Conservation (phyloP, 2,888 invertebrate genomes). For the Drosophila tripunctata region DNA sequence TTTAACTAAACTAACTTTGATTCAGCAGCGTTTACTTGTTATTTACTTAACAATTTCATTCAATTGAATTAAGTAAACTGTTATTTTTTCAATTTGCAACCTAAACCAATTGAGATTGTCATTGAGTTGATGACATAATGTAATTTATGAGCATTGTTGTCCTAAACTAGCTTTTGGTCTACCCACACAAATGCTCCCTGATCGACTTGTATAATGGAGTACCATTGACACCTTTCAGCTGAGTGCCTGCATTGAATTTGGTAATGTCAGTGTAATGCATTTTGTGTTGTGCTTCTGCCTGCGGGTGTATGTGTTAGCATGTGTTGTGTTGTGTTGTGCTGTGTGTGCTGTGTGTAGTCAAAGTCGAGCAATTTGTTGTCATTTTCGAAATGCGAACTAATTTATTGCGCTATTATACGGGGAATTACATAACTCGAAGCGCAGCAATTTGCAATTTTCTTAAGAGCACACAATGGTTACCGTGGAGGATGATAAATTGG, state of each 20-base stretch:
- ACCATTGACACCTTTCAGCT: conserved; percentile 53
- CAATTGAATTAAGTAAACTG: conserved; percentile 3
- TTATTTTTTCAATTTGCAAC: conserved; percentile 3
- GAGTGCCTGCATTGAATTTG: conserved; percentile 36
- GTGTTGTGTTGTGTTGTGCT: no score
- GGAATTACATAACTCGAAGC: conserved; percentile 75
- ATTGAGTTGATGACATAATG: conserved; percentile 4
- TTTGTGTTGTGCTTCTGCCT: conserved; percentile 35
- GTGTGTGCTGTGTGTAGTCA: conserved; percentile 37
- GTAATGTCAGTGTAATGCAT: conserved; percentile 41
- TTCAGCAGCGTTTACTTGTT: not conserved
- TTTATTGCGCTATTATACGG: conserved; percentile 75
- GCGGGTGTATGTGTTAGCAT: conserved; percentile 16
- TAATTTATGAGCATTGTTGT: not conserved
- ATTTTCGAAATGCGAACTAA: conserved; percentile 77
- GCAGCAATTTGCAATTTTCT: conserved; percentile 70
- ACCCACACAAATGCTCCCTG: not conserved
- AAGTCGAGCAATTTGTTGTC: conserved; percentile 71
- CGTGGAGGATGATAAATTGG: not conserved
- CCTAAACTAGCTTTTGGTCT: not conserved
- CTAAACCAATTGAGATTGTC: conserved; percentile 2
- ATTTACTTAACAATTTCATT: not conserved
- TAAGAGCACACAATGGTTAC: conserved; percentile 25
- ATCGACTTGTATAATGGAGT: conserved; percentile 28
- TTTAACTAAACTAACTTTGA: not conserved